Evolutionary conservation across 2,797 vertebrate species (phyloP).

Genomic region (Tauraco hartlaubi): DNA sequence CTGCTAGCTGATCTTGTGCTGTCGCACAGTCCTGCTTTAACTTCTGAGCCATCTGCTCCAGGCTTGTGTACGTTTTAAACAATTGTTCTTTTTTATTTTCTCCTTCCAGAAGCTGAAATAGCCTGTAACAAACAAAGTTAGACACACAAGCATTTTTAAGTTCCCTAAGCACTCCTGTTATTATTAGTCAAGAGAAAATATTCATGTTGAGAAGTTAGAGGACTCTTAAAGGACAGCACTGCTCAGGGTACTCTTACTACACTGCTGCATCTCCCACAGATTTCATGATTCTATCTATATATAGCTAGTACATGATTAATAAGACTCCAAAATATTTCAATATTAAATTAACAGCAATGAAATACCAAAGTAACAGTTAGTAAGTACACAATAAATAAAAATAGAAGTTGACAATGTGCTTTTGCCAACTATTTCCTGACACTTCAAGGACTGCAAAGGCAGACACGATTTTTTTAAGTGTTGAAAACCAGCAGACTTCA

Average conservation of each 20-base stretch:
- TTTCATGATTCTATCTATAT: not conserved
- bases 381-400: not conserved
- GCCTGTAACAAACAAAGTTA: slow-evolving; percentile 77
- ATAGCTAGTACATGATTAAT: not conserved
- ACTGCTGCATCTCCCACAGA: not conserved
- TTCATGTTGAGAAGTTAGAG: not conserved
- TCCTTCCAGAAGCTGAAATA: slow-evolving; percentile 88
- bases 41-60: slow-evolving; percentile 83
- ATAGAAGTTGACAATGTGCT: not conserved
- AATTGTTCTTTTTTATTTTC: slow-evolving; percentile 81
- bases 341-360: not conserved
- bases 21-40: slow-evolving; percentile 80
- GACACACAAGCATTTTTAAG: slow-evolving; percentile 1
- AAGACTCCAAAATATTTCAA: not conserved
- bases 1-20: slow-evolving; percentile 78
- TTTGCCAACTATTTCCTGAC: not conserved
- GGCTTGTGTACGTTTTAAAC: slow-evolving; percentile 86
- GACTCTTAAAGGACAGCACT: not conserved
- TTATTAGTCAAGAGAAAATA: not conserved
- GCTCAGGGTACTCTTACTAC: not conserved
- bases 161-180: not conserved
- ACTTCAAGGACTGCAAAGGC: not conserved
- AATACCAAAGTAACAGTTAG: not conserved
- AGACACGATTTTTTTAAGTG: not conserved
- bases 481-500: not conserved